Evolutionary conservation across 2,888 invertebrate genomes (phyloP).

Genomic region (Eupithecia centaureata): DNA sequence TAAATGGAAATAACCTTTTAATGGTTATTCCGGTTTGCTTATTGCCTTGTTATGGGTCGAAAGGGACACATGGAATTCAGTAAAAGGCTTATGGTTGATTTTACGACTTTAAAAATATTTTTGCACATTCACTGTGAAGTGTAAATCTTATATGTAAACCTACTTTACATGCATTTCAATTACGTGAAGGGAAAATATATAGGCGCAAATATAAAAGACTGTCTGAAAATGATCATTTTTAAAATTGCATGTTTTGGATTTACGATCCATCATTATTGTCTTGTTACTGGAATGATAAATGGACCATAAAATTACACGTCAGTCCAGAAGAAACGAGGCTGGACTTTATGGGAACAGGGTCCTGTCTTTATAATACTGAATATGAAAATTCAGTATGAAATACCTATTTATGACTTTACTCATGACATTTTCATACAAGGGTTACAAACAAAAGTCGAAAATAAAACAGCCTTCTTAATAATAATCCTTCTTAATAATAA

Average conservation of each 20-base stretch:
- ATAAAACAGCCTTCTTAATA: too few species aligned
- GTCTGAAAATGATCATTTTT: slow-evolving; percentile 24
- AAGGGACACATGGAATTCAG: slow-evolving; percentile 1
- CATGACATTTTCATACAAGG: not conserved
- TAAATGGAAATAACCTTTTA: not conserved
- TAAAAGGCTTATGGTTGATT: not conserved
- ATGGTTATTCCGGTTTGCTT: slow-evolving; percentile 3
- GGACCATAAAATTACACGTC: slow-evolving; percentile 42
- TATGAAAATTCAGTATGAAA: not conserved
- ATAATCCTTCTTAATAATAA: not conserved
- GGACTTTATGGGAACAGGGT: slow-evolving; percentile 13
- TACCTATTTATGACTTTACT: not conserved
- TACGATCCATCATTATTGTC: slow-evolving; percentile 53
- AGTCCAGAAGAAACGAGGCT: slow-evolving; percentile 30
- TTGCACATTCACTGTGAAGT: not conserved
- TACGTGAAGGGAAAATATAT: not conserved
- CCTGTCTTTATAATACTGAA: slow-evolving; percentile 9
- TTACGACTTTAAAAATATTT: not conserved
- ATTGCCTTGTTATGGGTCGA: not conserved
- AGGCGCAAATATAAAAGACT: not conserved
- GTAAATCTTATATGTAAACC: not conserved
- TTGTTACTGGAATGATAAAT: slow-evolving; percentile 63
- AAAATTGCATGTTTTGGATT: slow-evolving; percentile 6
- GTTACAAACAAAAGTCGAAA: not conserved
- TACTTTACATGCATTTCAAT: not conserved